Percentiles rank a stretch among this genome's conserved stretches.
These are phyloP conservation scores for Lepus europaeus DNA, from an alignment of 2,113 vertebrate genomes.

Conservation along the genomic window DNA sequence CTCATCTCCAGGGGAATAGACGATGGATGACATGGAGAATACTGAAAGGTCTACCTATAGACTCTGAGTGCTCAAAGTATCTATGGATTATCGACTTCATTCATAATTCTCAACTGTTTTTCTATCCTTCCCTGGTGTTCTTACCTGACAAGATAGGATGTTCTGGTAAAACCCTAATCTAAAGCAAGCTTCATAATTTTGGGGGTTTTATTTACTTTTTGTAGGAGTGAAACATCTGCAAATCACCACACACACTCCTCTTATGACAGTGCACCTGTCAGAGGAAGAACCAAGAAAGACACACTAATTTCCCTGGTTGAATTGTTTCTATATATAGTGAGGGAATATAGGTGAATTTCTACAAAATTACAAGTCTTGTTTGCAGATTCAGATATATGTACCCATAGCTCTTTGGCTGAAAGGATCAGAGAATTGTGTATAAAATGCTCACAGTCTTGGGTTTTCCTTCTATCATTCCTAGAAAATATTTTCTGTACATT, in stretches of 20 bases:
- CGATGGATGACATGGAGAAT: not conserved
- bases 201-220: not conserved
- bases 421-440: not conserved
- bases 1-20: not conserved
- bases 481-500: not conserved
- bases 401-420: not conserved
- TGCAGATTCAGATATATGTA: not conserved
- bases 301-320: rapidly evolving
- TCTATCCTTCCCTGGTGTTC: not conserved
- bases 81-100: not conserved
- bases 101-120: not conserved
- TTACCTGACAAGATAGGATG: not conserved
- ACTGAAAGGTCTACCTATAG: not conserved
- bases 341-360: not conserved
- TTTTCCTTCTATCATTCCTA: not conserved
- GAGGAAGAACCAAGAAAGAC: not conserved
- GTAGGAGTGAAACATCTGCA: not conserved
- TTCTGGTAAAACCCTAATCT: not conserved
- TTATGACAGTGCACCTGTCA: not conserved
- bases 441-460: not conserved
- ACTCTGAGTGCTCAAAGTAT: not conserved
- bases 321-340: not conserved
- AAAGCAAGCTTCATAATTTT: not conserved
- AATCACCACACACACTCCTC: not conserved
- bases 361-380: not conserved